Evolutionary conservation across 2,888 invertebrate species (phyloP), one percentile per base, ranked within the genome.

Genomic region (Chironomus tentans): DNA sequence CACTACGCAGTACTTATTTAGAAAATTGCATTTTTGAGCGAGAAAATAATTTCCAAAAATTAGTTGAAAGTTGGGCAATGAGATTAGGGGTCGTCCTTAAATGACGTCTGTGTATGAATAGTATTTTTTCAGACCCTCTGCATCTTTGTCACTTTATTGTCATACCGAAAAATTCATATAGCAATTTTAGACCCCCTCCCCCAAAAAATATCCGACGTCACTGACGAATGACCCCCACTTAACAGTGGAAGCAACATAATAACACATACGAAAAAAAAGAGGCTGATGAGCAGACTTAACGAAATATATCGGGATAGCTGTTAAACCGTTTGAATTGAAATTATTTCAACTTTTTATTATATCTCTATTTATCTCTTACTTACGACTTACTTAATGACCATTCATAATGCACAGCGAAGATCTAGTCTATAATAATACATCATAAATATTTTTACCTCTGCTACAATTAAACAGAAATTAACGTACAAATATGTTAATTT

Each of bases 401-500:
- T 24, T 65, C 22, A 65, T 65, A 65, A 24, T 24, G 65, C 65
- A 24, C 65, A 65, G 38, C 10, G 38, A 38, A 38, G 38, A 38
- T 38, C 38, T 38, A 38, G 38, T 38, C 38, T 38, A 38, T 38
- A 38, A 38, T 38, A 38, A 38, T 38, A 38, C 38, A 38, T 38
- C 38, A 38, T 38, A 38, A 38, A 38, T 22, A 65, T 22, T 24
- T 24, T 24, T 24, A 65, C 65, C 13, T 65, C 6, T 65, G 18
- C 21, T 24, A 65, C 65, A 38, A 38, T 65, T 24, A 65, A 65
- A 65, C 24, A 13, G n/a, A 56, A 56, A n/a, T 56, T 56, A 56
- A 56, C 56, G 56, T 56, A 56, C 71, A 73, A 28, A 62, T 73
- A 73, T 73, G 62, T 73, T 73, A 73, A 73, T 73, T 73, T 73